Conservation (phyloP, 2,888 invertebrate species). For the Chouioia cunea region DNA sequence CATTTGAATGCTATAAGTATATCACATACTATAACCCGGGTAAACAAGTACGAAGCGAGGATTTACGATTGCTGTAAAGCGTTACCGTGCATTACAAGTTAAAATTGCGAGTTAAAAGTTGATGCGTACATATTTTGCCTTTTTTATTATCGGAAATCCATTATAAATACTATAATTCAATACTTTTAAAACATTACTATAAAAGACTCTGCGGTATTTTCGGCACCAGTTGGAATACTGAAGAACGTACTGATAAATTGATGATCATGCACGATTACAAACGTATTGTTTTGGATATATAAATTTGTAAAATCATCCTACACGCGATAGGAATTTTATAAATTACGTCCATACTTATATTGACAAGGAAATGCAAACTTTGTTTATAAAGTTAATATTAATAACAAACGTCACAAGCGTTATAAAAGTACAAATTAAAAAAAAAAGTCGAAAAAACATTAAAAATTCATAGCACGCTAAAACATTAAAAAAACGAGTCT, state of each 20-base stretch:
- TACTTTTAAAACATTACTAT: constrained; percentile 34
- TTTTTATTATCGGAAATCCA: constrained; percentile 6
- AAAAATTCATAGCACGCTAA: constrained; percentile 36
- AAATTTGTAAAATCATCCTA: constrained; percentile 9
- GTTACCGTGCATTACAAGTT: constrained; percentile 13
- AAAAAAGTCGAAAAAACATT: constrained; percentile 26
- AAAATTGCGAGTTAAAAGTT: constrained; percentile 13
- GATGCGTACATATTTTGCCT: constrained; percentile 14
- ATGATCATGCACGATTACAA: constrained; percentile 19
- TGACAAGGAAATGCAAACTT: constrained; percentile 31
- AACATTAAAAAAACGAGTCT: constrained; percentile 33
- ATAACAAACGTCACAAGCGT: constrained; percentile 37
- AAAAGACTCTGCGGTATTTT: constrained; percentile 35
- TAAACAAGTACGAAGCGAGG: constrained; percentile 44
- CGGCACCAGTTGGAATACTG: constrained; percentile 47
- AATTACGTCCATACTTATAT: constrained; percentile 29
- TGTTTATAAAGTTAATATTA: constrained; percentile 37
- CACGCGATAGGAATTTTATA: constrained; percentile 27
- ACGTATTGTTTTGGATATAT: constrained; percentile 20
- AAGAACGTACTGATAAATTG: constrained; percentile 39
- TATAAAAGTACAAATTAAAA: constrained; percentile 42
- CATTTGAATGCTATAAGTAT: constrained; percentile 29
- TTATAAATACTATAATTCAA: constrained; percentile 29
- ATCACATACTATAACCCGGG: constrained; percentile 43
- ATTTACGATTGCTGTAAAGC: constrained; percentile 36